Percentiles rank a stretch among this genome's conserved stretches.
These are phyloP conservation scores for Brachionus calyciflorus DNA, from an alignment of 1,140 invertebrate species.

Conservation along the genomic window DNA sequence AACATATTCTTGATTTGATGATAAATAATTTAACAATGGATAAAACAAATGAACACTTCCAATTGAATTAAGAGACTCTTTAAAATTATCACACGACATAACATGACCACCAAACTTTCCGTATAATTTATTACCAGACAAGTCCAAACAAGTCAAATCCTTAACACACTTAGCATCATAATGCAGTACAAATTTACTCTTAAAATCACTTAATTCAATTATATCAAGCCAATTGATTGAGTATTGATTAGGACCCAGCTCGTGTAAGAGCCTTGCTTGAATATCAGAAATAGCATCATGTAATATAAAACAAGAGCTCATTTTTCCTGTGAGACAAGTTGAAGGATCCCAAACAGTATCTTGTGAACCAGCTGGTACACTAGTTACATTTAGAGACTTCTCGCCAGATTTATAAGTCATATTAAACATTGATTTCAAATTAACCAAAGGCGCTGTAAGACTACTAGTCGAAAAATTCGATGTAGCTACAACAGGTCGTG, in stretches of 20 bases:
- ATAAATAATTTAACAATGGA: conserved; percentile 65
- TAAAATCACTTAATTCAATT: conserved; percentile 39
- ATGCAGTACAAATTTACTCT: conserved; percentile 46
- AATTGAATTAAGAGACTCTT: conserved; percentile 58
- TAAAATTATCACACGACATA: conserved; percentile 10
- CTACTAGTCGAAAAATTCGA: background rate
- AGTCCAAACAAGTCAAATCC: conserved; percentile 5
- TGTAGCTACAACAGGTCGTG: background rate
- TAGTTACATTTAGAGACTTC: background rate
- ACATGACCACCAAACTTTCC: background rate
- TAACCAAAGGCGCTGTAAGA: conserved; percentile 34
- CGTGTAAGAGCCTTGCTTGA: background rate
- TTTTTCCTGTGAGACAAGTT: conserved; percentile 21
- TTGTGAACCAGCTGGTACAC: conserved; percentile 2
- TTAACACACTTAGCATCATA: conserved; percentile 42
- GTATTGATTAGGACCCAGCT: conserved; percentile 36
- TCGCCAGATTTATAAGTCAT: background rate
- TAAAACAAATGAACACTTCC: conserved; percentile 66
- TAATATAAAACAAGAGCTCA: conserved; percentile 33
- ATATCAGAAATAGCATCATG: conserved; percentile 23
- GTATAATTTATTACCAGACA: background rate
- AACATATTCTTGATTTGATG: conserved; percentile 16
- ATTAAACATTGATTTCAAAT: conserved; percentile 30
- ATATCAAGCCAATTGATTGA: conserved; percentile 36
- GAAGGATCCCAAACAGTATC: conserved; percentile 27